phyloP scores from a whole-genome alignment of 2,113 vertebrate genomes.

The Scolopax mira region DNA sequence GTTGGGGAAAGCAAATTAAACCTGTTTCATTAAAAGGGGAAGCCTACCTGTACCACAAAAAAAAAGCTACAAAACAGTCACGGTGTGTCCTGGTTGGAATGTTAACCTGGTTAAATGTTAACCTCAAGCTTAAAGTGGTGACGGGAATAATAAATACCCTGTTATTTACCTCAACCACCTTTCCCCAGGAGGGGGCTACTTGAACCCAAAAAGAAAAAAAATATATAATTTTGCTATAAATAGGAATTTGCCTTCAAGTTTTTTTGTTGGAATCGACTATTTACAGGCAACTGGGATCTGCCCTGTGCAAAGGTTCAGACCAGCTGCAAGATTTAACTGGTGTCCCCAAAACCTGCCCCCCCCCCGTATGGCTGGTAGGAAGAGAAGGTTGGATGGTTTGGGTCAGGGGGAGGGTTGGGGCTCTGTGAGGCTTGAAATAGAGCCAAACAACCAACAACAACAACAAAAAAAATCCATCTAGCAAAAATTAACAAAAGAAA shows the following conservation, averaged over 20 bases:
- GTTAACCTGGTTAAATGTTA: no score
- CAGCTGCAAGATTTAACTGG: background rate
- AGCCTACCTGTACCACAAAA: background rate
- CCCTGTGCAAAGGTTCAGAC: background rate
- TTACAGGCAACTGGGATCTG: background rate
- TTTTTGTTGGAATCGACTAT: background rate
- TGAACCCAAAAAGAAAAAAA: background rate
- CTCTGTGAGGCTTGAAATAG: background rate
- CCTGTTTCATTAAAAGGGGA: fast-evolving
- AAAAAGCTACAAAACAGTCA: background rate
- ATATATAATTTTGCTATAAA: background rate
- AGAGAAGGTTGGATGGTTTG: background rate
- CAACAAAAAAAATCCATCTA: background rate
- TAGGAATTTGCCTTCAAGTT: background rate
- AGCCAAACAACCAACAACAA: background rate
- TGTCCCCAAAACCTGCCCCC: background rate
- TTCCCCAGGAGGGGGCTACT: background rate
- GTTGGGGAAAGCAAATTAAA: background rate
- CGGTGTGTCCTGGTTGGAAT: background rate
- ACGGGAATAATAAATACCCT: no score
- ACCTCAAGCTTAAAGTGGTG: background rate
- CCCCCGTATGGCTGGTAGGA: background rate
- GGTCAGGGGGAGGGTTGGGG: background rate
- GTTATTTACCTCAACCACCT: fast-evolving
- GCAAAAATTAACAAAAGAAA: background rate